Percentiles rank a stretch among this genome's conserved stretches.
Evolutionary conservation across 1,140 invertebrate genomes (phyloP).

Genomic region (Drosophila athabasca): DNA sequence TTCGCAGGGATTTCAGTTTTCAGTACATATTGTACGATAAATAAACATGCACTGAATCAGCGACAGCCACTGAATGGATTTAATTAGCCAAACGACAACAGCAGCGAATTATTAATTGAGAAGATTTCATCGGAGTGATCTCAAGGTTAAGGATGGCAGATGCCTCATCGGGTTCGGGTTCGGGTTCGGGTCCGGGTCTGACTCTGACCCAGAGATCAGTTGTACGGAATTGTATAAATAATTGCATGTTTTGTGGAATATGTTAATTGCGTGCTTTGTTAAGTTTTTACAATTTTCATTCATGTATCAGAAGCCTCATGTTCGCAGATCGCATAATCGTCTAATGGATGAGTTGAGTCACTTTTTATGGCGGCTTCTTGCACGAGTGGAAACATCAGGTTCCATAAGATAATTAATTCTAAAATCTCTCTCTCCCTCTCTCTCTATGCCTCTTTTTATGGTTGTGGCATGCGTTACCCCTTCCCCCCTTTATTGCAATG

Average conservation of each 20-base stretch:
- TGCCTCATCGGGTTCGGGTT: conserved; percentile 15
- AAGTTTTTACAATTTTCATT: conserved; percentile 7
- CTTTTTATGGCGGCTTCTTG: no score
- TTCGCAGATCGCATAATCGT: not conserved
- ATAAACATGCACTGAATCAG: conserved; percentile 19
- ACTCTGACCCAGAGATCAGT: conserved; percentile 15
- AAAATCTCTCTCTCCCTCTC: no score
- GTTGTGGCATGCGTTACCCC: no score
- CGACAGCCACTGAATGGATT: conserved; percentile 40
- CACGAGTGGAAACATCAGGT: no score
- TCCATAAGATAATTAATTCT: no score
- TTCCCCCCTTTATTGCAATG: no score
- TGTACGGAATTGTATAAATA: conserved; percentile 11
- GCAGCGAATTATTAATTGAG: conserved; percentile 46
- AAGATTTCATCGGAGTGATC: conserved; percentile 10
- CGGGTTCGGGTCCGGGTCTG: no score
- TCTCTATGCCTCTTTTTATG: no score
- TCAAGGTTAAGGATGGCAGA: conserved; percentile 26
- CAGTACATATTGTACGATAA: conserved; percentile 10
- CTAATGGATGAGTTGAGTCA: not conserved
- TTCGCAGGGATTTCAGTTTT: conserved; percentile 6
- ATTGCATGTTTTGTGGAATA: conserved; percentile 1
- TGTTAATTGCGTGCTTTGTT: conserved; percentile 3
- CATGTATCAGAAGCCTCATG: not conserved
- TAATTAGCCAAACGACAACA: conserved; percentile 31